Conservation (phyloP, 2,888 invertebrate genomes). For the Rhagium mordax region DNA sequence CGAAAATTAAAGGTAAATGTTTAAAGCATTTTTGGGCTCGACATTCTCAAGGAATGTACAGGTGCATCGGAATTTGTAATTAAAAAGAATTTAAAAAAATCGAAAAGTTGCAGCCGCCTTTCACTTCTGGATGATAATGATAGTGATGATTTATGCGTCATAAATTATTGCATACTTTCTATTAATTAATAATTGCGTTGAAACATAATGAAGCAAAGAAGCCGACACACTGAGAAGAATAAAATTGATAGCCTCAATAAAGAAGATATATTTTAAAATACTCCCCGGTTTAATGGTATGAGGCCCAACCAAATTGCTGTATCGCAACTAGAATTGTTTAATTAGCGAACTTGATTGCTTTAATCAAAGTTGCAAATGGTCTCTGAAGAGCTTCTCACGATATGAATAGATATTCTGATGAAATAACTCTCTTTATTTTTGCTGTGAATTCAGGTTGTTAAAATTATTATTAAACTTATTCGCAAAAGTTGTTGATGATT, state of each 20-base stretch:
- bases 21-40: constrained; percentile 14
- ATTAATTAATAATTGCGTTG: neutral
- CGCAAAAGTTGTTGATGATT: no score
- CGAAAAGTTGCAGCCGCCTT: constrained; percentile 4
- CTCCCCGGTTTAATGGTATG: no score
- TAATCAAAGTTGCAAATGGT: no score
- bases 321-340: no score
- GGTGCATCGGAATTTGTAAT: constrained; percentile 19
- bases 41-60: constrained; percentile 12
- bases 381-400: no score
- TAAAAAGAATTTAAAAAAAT: constrained; percentile 6
- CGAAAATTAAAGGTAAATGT: constrained; percentile 32
- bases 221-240: neutral
- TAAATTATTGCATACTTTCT: constrained; percentile 1
- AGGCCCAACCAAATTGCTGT: no score
- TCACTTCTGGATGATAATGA: constrained; percentile 6
- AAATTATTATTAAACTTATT: no score
- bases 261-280: neutral
- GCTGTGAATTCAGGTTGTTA: no score
- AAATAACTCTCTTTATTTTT: no score
- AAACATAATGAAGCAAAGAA: constrained; percentile 3
- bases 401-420: no score
- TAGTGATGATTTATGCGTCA: constrained; percentile 11
- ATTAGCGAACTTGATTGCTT: no score
- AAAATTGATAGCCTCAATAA: neutral